Percentiles rank a stretch among this genome's conserved stretches.
These are phyloP conservation scores for Idaea aversata DNA, from an alignment of 2,888 invertebrate species.

Conservation along the genomic window DNA sequence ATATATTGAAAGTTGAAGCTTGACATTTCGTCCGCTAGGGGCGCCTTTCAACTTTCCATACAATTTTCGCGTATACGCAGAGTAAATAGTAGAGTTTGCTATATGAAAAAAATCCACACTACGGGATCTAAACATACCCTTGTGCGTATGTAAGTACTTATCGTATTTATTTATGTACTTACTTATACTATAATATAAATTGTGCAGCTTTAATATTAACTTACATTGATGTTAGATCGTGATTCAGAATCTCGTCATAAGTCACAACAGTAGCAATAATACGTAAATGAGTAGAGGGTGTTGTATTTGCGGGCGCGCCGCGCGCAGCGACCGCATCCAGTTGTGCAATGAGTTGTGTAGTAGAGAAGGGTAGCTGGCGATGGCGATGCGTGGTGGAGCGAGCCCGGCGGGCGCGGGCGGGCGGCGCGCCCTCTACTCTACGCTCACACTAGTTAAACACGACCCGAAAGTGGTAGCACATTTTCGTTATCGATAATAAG, in stretches of 20 bases:
- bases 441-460: conserved; percentile 78
- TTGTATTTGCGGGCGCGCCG: not conserved
- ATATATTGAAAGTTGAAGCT: too few relatives aligned
- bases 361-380: conserved; percentile 12
- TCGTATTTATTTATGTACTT: conserved; percentile 76
- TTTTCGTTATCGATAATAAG: conserved; percentile 75
- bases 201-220: conserved; percentile 80
- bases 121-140: conserved; percentile 52
- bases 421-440: conserved; percentile 36
- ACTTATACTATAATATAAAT: conserved; percentile 60
- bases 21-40: too few relatives aligned
- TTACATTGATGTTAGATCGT: conserved; percentile 79
- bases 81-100: too few relatives aligned
- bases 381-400: conserved; percentile 17
- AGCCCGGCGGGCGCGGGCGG: conserved; percentile 15
- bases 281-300: conserved; percentile 53
- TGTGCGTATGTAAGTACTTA: conserved; percentile 51
- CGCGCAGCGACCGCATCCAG: conserved; percentile 14
- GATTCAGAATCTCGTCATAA: conserved; percentile 81
- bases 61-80: too few relatives aligned
- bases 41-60: too few relatives aligned
- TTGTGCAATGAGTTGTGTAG: conserved; percentile 57
- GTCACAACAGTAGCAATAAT: conserved; percentile 80
- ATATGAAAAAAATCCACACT: too few relatives aligned
- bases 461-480: conserved; percentile 76